phyloP scores from a whole-genome alignment of 2,797 vertebrate genomes.

The Malurus splendens region DNA sequence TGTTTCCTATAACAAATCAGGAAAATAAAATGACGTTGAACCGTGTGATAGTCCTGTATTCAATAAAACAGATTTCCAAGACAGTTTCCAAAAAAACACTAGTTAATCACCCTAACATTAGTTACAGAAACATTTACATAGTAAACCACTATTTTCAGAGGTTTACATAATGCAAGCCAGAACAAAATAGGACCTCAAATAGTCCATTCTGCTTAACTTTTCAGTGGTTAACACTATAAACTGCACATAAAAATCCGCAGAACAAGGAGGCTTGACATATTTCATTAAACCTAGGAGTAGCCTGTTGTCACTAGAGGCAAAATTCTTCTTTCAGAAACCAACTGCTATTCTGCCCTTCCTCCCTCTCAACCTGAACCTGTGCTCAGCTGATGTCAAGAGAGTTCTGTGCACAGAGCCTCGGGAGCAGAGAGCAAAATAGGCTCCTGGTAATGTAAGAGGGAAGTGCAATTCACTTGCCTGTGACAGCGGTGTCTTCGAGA shows the following conservation, averaged over 20 bases:
- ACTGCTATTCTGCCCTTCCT: not conserved
- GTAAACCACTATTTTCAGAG: conserved; percentile 52
- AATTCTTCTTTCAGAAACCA: conserved; percentile 5
- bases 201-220: not conserved
- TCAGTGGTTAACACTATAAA: not conserved
- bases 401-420: conserved; percentile 1
- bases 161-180: conserved; percentile 46
- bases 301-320: not conserved
- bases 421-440: conserved; percentile 5
- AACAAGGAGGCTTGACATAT: not conserved
- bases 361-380: not conserved
- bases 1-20: conserved; percentile 51
- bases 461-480: conserved; percentile 33
- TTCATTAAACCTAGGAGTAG: not conserved
- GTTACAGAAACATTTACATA: conserved; percentile 49
- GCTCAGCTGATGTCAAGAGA: not conserved
- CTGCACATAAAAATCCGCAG: not conserved
- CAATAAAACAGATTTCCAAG: conserved; percentile 47
- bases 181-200: not conserved
- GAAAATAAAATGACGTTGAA: not conserved
- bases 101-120: conserved; percentile 41
- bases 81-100: conserved; percentile 10
- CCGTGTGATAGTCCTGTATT: conserved; percentile 17
- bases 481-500: conserved; percentile 11
- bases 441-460: conserved; percentile 16